Conservation (phyloP, 1,140 invertebrate species). For the Meloidogyne exigua region DNA sequence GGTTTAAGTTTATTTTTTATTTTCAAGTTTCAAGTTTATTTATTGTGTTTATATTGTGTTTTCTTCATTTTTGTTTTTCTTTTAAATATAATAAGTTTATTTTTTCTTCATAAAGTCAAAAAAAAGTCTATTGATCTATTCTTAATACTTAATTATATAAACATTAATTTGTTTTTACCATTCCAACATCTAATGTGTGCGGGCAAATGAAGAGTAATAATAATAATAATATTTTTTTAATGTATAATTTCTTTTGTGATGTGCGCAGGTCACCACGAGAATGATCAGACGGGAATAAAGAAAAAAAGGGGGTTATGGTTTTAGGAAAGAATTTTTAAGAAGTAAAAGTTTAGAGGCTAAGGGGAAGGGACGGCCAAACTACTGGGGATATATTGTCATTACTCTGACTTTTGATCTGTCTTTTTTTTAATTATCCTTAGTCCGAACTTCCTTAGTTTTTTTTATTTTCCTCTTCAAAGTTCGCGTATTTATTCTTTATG, state of each 20-base stretch:
- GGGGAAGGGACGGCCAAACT: neutral
- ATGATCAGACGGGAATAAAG: neutral
- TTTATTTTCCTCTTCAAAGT: neutral
- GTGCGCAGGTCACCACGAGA: neutral
- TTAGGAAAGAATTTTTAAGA: neutral
- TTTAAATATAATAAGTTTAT: too few species aligned
- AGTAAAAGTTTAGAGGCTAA: neutral
- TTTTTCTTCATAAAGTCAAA: too few species aligned
- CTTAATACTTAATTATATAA: too few species aligned
- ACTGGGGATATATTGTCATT: neutral
- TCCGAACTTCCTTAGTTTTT: neutral
- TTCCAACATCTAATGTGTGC: neutral
- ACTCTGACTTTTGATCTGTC: neutral
- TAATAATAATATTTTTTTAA: neutral
- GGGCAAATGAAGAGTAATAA: neutral
- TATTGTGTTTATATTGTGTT: too few species aligned
- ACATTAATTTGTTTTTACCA: too few species aligned
- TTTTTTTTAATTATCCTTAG: neutral
- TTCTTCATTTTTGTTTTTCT: too few species aligned
- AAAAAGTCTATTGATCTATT: too few species aligned
- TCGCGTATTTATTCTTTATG: neutral
- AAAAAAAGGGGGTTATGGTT: neutral
- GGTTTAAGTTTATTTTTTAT: neutral
- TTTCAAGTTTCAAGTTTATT: too few species aligned
- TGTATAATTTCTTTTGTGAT: neutral